These are phyloP conservation scores for Wiebesia pumilae DNA, from an alignment of 1,140 invertebrate genomes.

Conservation along the genomic window DNA sequence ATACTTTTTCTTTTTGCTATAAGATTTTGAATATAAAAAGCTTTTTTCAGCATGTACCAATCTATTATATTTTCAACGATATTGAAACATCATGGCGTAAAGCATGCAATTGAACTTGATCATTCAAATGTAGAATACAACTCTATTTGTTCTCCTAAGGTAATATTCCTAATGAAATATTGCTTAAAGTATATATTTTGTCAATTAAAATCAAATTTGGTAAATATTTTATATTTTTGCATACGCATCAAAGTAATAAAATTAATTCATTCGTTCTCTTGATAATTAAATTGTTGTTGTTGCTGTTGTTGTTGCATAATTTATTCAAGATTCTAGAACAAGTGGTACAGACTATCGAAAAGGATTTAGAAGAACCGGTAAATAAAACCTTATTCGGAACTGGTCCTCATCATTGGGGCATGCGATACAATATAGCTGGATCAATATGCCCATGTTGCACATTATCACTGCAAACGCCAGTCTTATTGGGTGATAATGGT, in stretches of 20 bases:
- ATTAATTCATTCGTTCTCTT: neutral
- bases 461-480: conserved; percentile 68
- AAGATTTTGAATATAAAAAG: conserved; percentile 30
- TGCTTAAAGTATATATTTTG: neutral
- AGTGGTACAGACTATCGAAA: conserved; percentile 50
- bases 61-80: conserved; percentile 71
- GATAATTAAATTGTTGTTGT: neutral
- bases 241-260: too few relatives aligned
- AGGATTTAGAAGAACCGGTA: conserved; percentile 65
- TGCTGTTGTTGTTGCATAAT: neutral
- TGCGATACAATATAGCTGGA: conserved; percentile 63
- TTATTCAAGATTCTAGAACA: conserved; percentile 26
- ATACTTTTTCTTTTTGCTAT: conserved; percentile 11
- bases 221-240: neutral
- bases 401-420: conserved; percentile 72
- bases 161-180: conserved; percentile 50
- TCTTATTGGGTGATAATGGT: conserved; percentile 70
- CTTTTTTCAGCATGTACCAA: conserved; percentile 68
- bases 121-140: conserved; percentile 59
- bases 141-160: conserved; percentile 68
- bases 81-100: conserved; percentile 65
- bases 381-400: conserved; percentile 66
- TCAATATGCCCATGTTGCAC: conserved; percentile 70
- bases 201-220: neutral
- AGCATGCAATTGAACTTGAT: conserved; percentile 64